Evolutionary conservation across 2,113 vertebrate genomes (phyloP).

Genomic region (Bolborhynchus lineola): DNA sequence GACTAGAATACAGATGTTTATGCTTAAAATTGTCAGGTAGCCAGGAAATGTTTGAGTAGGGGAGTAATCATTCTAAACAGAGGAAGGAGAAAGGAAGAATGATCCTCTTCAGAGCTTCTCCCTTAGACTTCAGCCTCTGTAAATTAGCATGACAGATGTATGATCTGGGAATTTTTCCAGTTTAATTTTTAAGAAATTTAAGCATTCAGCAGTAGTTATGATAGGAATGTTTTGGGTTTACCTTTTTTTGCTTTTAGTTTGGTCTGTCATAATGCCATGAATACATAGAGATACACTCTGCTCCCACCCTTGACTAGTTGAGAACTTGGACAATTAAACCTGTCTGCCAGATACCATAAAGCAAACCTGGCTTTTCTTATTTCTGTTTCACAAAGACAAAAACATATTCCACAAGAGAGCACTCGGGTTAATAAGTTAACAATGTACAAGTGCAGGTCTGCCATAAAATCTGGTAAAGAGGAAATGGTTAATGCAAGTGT

Average conservation of each 20-base stretch:
- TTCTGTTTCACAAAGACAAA: background rate
- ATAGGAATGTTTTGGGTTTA: background rate
- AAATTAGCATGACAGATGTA: slow-evolving; percentile 70
- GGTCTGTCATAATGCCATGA: background rate
- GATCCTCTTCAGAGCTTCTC: background rate
- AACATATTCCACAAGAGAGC: background rate
- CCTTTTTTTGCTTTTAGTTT: background rate
- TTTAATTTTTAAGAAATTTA: slow-evolving; percentile 67
- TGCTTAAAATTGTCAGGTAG: slow-evolving; percentile 11
- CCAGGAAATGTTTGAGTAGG: background rate
- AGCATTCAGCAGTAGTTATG: slow-evolving; percentile 15
- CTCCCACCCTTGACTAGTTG: background rate
- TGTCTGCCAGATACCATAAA: background rate
- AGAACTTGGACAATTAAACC: background rate
- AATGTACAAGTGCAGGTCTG: background rate
- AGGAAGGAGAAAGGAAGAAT: background rate
- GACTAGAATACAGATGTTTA: background rate
- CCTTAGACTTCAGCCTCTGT: slow-evolving; percentile 48
- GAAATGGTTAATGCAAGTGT: background rate
- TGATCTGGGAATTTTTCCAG: slow-evolving; percentile 67
- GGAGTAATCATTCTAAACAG: background rate
- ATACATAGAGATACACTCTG: background rate
- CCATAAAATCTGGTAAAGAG: background rate
- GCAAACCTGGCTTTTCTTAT: background rate
- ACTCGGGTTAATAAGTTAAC: background rate